Evolutionary conservation across 2,888 invertebrate species (phyloP).

Genomic region (Papilio protenor): DNA sequence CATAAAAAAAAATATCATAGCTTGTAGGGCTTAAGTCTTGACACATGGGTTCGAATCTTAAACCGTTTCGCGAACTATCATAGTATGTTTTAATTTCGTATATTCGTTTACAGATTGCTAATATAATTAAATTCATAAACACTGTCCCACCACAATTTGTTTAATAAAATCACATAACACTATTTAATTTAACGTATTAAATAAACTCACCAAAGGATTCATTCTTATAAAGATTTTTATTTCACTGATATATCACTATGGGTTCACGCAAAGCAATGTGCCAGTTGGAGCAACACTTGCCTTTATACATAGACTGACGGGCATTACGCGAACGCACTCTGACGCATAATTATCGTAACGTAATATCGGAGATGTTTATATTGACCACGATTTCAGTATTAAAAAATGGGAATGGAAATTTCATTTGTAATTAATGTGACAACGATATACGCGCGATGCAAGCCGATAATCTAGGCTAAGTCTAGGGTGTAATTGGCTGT

Average conservation of each 20-base stretch:
- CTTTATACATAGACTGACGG: constrained; percentile 47
- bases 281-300: background rate
- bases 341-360: constrained; percentile 44
- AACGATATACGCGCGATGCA: too few relatives aligned
- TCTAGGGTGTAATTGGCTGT: too few relatives aligned
- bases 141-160: background rate
- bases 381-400: background rate
- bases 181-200: background rate
- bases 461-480: too few relatives aligned
- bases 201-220: constrained; percentile 35
- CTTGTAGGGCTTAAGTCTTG: too few relatives aligned
- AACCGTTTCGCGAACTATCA: too few relatives aligned
- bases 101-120: background rate
- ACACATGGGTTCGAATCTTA: too few relatives aligned
- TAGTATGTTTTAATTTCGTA: too few relatives aligned
- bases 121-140: background rate
- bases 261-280: constrained; percentile 11
- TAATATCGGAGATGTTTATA: background rate
- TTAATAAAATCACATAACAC: background rate
- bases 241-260: constrained; percentile 20
- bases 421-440: background rate
- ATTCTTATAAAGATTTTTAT: background rate
- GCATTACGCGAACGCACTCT: constrained; percentile 45
- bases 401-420: background rate
- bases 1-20: too few relatives aligned